Base-by-base conservation (phyloP, 2,113 vertebrate species). In the Laticauda laticaudata region DNA sequence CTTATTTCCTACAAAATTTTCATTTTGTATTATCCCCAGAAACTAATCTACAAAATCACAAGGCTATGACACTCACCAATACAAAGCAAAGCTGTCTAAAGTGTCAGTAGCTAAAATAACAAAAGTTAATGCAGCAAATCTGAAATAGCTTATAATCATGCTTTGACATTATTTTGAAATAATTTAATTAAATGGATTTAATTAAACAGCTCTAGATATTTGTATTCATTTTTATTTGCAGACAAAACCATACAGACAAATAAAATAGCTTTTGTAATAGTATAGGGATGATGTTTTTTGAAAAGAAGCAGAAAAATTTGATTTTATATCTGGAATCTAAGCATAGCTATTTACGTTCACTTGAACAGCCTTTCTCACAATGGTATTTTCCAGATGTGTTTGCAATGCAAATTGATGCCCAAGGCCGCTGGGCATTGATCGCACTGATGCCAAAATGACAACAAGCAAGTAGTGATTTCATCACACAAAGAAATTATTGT, bases 61-160 rank as follows among this genome's bases (percentile, higher is more conserved):
- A 88, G 23, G 34, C 34, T 88, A 24, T 88, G 61, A 59, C 23
- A 92, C 48, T 92, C 21, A 26, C 64, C 10, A 92, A 75, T 39
- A 56, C 8, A 8, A 75, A 39, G n/a, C 48, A 89, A 87, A 92
- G 45, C 48, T 69, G 48, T 55, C 88, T 92, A 43, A 88, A 69
- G 91, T 12, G 12, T 21, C n/a, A 88, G 10, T 55, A 75, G 51
- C 34, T 53, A 92, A 86, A 86, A 92, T 51, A 54, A 90, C 54
- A 86, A 57, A 86, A 86, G 88, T 85, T 92, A 90, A 92, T 92
- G 54, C 54, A 85, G 88, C 29, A 34, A 48, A 53, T 92, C 87
- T 81, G 53, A 56, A 92, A 57, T 87, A 89, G 86, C 87, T 89
- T 56, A 39, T 92, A 89, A 64, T 81, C 54, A 18, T n/a, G 39